Evolutionary conservation across 2,113 vertebrate genomes (phyloP), one percentile per base, ranked within the genome.

Genomic region (Aptenodytes forsteri): DNA sequence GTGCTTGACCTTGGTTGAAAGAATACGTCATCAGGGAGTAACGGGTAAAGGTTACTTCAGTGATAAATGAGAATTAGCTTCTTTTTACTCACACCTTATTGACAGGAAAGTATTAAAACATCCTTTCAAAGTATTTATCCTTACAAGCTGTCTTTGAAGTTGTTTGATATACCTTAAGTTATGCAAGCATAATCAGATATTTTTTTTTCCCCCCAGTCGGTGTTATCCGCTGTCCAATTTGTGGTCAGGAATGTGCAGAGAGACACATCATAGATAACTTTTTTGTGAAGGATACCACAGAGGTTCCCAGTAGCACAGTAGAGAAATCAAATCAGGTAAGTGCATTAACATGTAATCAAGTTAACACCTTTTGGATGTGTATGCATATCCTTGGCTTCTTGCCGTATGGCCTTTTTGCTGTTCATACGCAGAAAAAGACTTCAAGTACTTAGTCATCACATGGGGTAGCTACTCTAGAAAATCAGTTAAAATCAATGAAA

Each of bases 301-400:
- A 99, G 93, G 99, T 99, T 94, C 99, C 99, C 55, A 99, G 99
- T 98, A 99, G 99, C 98, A 99, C 99, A 12, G 99, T 99, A 96
- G 99, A 99, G 96, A 99, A 99, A 97, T 99, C 98, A 96, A 99
- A 99, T 97, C 99, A 99, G 99, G 99, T 99, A 84, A 96, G 98
- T 93, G 11, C 69, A 44, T 96, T 96, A 94, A 93, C 55, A 18
- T 87, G 49, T 95, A 92, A 90, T 90, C 64, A 56, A 72, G 47
- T 96, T 94, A 90, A 83, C 61, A 62, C 32, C 14, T 65, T 95
- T 21, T 93, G 76, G 59, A 83, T 89, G 65, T 88, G 64, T 93
- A 21, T 71, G 77, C 61, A 40, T 95, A 50, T 93, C 59, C 64
- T 83, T 93, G 77, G 62, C 58, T 93, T 79, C 87, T 94, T 90